Conservation (phyloP, 2,888 invertebrate genomes). For the Shargacucullia verbasci region DNA sequence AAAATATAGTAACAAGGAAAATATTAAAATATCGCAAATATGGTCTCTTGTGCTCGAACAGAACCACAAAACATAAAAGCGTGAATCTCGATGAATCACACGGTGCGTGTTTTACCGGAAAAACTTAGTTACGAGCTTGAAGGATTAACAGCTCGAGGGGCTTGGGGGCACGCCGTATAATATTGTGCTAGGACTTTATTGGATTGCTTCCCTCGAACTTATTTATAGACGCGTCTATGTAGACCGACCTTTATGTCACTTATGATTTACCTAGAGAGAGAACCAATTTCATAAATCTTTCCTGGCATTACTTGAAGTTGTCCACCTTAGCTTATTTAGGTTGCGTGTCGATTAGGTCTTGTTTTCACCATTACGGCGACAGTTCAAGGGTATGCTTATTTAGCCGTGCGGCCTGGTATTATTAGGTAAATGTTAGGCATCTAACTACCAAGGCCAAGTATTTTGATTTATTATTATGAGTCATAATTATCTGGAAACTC, state of each 20-base stretch:
- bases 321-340: conserved; percentile 46
- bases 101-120: conserved; percentile 70
- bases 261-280: conserved; percentile 19
- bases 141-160: conserved; percentile 71
- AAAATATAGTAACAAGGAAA: conserved; percentile 24
- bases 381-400: conserved; percentile 56
- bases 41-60: conserved; percentile 26
- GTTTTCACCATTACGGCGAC: conserved; percentile 41
- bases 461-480: conserved; percentile 49
- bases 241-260: conserved; percentile 47
- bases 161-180: conserved; percentile 36
- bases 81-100: conserved; percentile 75
- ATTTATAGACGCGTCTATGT: conserved; percentile 37
- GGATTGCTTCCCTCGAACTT: conserved; percentile 48
- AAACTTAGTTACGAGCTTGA: conserved; percentile 60
- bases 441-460: conserved; percentile 44
- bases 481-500: conserved; percentile 36
- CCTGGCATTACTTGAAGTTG: conserved; percentile 29
- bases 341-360: conserved; percentile 54
- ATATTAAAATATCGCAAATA: conserved; percentile 34
- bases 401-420: conserved; percentile 41
- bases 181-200: conserved; percentile 48
- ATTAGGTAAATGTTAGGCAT: conserved; percentile 45
- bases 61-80: conserved; percentile 33
- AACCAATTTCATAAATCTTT: conserved; percentile 40